Base-by-base conservation (phyloP, 92 coral and sea anemone species). In the Siderastrea radians region DNA sequence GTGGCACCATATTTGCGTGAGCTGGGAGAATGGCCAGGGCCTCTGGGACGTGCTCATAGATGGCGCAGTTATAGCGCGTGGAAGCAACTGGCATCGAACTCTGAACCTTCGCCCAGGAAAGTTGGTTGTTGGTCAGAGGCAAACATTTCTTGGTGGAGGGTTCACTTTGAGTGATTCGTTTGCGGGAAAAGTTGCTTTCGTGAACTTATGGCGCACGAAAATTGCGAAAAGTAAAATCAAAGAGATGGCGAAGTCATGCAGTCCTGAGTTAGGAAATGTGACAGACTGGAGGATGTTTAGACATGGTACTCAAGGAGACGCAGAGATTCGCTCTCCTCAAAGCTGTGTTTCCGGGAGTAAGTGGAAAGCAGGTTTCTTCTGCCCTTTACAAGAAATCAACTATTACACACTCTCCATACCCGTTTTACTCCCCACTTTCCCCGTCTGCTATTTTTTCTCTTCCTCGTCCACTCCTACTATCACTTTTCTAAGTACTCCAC, bases 1-100 rank as follows among this genome's bases (percentile, higher is more conserved):
- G 17, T 84, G 88, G 88, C 88, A 84, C 61, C 88, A 84, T 7
- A 62, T 84, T 60, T 71, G 70, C 53, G 58, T 73, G 60, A 71
- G 78, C 70, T 84, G 81, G 88, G 88, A 84, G 68, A 84, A 84
- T 62, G 59, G 43, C 4, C 53, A 46, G 8, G 88, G 88, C 12
- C 67, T 4, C 19, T 84, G 88, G 88, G 68, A 72, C 46, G 46
- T 84, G 6, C 47, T 84, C 68, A 49, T 71, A 11, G 80, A 84
- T 11, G 88, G 88, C 7, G 49, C 19, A 3, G 4, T 84, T 16
- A 60, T 12, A 10, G 74, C 63, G 1, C 49, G 53, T 43, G 85
- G 74, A 13, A 10, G 65, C 26, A 64, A 63, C 10, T 80, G 73
- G 85, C 5, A 26, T n/a, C 52, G 45, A 61, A 45, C 81, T 47